phyloP scores from a whole-genome alignment of 2,888 invertebrate species.

The Ecdyonurus torrentis region DNA sequence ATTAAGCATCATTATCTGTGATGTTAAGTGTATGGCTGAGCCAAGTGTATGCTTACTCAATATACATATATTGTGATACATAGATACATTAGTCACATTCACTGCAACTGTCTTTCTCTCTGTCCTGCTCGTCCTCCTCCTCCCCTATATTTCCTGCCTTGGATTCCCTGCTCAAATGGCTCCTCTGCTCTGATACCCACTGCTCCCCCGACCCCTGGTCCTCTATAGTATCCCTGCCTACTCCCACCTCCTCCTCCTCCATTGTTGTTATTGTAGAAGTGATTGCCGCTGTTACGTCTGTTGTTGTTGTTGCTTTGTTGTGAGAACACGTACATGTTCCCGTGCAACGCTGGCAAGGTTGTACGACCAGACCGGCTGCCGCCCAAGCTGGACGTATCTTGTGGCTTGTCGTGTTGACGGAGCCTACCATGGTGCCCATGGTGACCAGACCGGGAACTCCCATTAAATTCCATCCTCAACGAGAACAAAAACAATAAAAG shows the following conservation, averaged over 20 bases:
- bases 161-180: background rate
- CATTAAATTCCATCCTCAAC: background rate
- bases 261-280: background rate
- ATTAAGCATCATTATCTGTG: no score
- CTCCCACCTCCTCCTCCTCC: background rate
- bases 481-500: background rate
- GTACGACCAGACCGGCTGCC: background rate
- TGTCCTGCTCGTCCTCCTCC: background rate
- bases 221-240: background rate
- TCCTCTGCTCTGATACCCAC: background rate
- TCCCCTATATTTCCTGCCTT: background rate
- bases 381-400: background rate
- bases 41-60: no score
- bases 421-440: background rate
- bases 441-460: background rate
- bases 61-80: no score
- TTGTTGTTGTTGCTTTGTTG: background rate
- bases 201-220: no score
- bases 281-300: background rate
- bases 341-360: background rate
- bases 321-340: background rate
- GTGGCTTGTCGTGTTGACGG: background rate
- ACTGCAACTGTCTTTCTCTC: background rate
- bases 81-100: background rate
- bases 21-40: no score